Evolutionary conservation across 2,888 invertebrate species (phyloP).

Genomic region (Archips crataeganus): DNA sequence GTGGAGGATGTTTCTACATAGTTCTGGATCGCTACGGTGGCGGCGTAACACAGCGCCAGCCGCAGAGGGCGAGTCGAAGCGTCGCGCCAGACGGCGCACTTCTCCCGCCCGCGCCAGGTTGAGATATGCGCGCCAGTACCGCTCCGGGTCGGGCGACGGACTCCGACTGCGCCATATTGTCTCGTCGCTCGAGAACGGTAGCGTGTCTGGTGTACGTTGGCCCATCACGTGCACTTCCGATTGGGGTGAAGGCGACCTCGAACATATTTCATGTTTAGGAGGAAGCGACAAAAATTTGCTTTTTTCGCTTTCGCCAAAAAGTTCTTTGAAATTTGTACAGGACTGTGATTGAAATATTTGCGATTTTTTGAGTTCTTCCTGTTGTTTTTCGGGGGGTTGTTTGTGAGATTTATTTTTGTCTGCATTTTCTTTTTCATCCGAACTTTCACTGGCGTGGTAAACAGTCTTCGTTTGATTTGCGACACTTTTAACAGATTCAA

Average conservation of each 20-base stretch:
- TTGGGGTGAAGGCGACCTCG: slow-evolving; percentile 83
- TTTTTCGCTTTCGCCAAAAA: slow-evolving; percentile 91
- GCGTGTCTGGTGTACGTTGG: slow-evolving; percentile 82
- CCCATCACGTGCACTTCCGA: slow-evolving; percentile 78
- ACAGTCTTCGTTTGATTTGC: slow-evolving; percentile 78
- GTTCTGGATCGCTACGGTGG: slow-evolving; percentile 92
- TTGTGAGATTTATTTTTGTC: slow-evolving; percentile 52
- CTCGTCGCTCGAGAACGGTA: slow-evolving; percentile 87
- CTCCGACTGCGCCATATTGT: slow-evolving; percentile 90
- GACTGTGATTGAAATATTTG: slow-evolving; percentile 87
- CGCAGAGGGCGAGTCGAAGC: slow-evolving; percentile 90
- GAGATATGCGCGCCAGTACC: slow-evolving; percentile 89
- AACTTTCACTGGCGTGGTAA: slow-evolving; percentile 84
- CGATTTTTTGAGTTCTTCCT: slow-evolving; percentile 58
- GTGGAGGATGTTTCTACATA: slow-evolving; percentile 86
- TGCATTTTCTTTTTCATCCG: slow-evolving; percentile 76
- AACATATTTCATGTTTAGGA: slow-evolving; percentile 71
- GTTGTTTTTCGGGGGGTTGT: slow-evolving; percentile 48
- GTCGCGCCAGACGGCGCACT: slow-evolving; percentile 91
- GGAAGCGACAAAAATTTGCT: slow-evolving; percentile 86
- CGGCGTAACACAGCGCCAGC: slow-evolving; percentile 83
- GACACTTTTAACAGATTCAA: slow-evolving; percentile 88
- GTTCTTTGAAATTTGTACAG: slow-evolving; percentile 91
- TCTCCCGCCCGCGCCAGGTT: slow-evolving; percentile 91
- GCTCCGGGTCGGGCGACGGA: slow-evolving; percentile 90